Conservation (phyloP, 2,113 vertebrate species). For the Mirounga angustirostris region DNA sequence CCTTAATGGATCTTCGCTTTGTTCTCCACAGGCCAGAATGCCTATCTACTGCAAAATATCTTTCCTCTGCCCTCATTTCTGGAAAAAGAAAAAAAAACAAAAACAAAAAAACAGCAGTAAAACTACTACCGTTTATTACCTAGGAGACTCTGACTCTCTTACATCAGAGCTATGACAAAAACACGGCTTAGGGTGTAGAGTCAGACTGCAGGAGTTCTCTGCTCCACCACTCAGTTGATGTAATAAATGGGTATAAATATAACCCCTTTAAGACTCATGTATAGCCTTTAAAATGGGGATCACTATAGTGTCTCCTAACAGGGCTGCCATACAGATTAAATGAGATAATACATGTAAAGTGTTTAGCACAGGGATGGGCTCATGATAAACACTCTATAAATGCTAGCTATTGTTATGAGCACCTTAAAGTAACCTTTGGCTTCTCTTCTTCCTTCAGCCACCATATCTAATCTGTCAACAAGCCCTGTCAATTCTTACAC, state of each 20-base stretch:
- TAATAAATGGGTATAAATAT: background rate
- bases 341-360: background rate
- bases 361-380: background rate
- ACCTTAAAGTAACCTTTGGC: background rate
- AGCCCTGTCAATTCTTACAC: background rate
- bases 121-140: background rate
- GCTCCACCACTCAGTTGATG: no score
- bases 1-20: background rate
- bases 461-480: background rate
- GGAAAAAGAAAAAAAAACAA: background rate
- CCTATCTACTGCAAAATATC: background rate
- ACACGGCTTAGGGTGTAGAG: background rate
- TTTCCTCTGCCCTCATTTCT: constrained; percentile 18
- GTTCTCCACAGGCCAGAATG: constrained; percentile 5
- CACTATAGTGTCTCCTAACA: background rate
- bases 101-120: background rate
- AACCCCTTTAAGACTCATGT: background rate
- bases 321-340: background rate
- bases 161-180: background rate
- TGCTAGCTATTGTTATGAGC: background rate
- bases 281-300: background rate
- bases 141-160: background rate
- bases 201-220: background rate
- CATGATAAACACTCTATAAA: background rate
- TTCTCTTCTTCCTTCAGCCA: background rate